These are phyloP conservation scores for Gila orcuttii DNA, from an alignment of 2,113 vertebrate species.

Conservation along the genomic window DNA sequence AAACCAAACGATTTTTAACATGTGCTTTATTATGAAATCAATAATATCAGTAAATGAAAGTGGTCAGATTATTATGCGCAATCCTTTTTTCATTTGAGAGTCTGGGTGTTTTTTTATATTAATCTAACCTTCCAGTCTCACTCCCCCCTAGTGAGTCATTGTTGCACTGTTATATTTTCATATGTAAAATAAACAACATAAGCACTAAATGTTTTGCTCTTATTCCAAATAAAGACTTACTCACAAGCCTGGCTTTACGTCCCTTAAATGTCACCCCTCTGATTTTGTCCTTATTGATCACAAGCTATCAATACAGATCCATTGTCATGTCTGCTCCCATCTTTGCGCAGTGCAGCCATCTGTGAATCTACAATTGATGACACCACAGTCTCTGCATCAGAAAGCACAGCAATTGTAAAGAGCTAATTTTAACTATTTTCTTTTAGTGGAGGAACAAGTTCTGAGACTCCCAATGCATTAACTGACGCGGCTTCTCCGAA, in stretches of 20 bases:
- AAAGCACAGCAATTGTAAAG: background rate
- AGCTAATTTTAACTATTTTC: slow-evolving; percentile 49
- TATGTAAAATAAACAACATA: background rate
- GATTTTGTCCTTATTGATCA: slow-evolving; percentile 48
- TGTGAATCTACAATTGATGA: slow-evolving; percentile 40
- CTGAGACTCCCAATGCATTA: slow-evolving; percentile 24
- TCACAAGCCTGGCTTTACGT: slow-evolving; percentile 47
- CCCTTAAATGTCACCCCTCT: slow-evolving; percentile 51
- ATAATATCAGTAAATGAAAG: background rate
- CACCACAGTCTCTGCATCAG: slow-evolving; percentile 33
- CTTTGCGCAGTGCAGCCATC: slow-evolving; percentile 56
- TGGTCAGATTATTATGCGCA: background rate
- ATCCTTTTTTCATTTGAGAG: background rate
- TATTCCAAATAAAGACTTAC: slow-evolving; percentile 44
- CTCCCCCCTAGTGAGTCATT: background rate
- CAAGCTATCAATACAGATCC: slow-evolving; percentile 50
- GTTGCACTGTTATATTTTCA: slow-evolving; percentile 4
- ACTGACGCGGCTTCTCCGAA: slow-evolving; percentile 45
- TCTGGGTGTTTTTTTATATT: background rate
- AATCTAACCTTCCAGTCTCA: background rate
- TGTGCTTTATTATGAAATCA: background rate
- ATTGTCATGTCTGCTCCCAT: slow-evolving; percentile 55
- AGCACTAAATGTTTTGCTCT: slow-evolving; percentile 55
- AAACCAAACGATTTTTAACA: background rate
- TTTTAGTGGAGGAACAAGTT: slow-evolving; percentile 49